phyloP scores from a whole-genome alignment of 2,797 vertebrate species.

The Gallirallus australis region DNA sequence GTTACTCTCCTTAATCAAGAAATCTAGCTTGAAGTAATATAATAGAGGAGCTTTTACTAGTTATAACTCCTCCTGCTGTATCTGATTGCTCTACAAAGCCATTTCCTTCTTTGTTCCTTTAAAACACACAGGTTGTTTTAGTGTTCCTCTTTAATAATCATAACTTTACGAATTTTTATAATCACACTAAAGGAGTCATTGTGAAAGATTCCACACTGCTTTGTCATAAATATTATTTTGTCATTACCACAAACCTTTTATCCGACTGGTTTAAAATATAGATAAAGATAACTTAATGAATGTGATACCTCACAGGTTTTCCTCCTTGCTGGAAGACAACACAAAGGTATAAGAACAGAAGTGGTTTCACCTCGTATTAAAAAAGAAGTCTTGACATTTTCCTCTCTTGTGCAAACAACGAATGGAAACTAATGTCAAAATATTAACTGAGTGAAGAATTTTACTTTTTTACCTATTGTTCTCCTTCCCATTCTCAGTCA shows the following conservation, averaged over 20 bases:
- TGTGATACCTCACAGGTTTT: background rate
- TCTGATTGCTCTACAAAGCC: background rate
- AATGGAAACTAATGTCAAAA: constrained; percentile 16
- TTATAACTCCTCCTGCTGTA: background rate
- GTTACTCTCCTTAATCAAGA: background rate
- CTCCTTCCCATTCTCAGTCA: background rate
- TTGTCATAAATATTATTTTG: background rate
- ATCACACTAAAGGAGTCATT: background rate
- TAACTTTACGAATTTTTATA: background rate
- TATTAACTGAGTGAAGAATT: background rate
- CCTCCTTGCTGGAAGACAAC: background rate
- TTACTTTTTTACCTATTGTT: background rate
- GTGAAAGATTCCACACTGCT: background rate
- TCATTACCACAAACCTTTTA: background rate
- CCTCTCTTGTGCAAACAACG: background rate
- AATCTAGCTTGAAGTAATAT: background rate
- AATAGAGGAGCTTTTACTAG: background rate
- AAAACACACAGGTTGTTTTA: background rate
- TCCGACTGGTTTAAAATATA: background rate
- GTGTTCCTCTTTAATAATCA: background rate
- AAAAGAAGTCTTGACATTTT: background rate
- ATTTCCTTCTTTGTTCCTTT: background rate
- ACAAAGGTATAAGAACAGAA: background rate
- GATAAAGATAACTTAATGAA: background rate
- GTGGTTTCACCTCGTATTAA: background rate